Evolutionary conservation across 2,797 vertebrate genomes (phyloP).

Genomic region (Cyclura pinguis): DNA sequence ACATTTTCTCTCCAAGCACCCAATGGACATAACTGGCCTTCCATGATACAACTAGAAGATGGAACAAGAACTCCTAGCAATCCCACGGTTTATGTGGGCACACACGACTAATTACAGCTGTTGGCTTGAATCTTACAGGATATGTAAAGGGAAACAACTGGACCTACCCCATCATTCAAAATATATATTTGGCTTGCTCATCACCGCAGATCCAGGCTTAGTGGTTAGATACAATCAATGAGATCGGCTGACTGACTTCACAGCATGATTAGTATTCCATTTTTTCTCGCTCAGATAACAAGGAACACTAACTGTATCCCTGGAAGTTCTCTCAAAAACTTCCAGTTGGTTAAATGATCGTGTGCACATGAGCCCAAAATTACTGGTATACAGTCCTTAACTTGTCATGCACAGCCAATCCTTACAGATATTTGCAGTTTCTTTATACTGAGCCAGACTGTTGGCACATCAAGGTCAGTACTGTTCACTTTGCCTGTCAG

Average conservation of each 20-base stretch:
- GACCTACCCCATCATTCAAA: not conserved
- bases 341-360: not conserved
- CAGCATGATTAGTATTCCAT: not conserved
- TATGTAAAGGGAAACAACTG: not conserved
- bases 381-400: not conserved
- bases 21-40: not conserved
- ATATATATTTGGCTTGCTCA: not conserved
- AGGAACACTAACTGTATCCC: not conserved
- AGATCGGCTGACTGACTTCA: not conserved
- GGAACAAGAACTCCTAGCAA: not conserved
- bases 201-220: not conserved
- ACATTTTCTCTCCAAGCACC: not conserved
- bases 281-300: not conserved
- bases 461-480: not conserved
- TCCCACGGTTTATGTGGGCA: not conserved
- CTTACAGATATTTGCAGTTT: not conserved
- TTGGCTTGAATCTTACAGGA: not conserved
- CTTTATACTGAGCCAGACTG: not conserved
- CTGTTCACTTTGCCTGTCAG: not conserved
- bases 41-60: not conserved
- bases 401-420: not conserved
- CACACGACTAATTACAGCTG: not conserved
- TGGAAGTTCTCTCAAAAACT: not conserved
- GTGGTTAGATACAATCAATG: not conserved
- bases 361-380: not conserved